Evolutionary conservation across 2,888 invertebrate genomes (phyloP).

Genomic region (Temnothorax rugatulus): DNA sequence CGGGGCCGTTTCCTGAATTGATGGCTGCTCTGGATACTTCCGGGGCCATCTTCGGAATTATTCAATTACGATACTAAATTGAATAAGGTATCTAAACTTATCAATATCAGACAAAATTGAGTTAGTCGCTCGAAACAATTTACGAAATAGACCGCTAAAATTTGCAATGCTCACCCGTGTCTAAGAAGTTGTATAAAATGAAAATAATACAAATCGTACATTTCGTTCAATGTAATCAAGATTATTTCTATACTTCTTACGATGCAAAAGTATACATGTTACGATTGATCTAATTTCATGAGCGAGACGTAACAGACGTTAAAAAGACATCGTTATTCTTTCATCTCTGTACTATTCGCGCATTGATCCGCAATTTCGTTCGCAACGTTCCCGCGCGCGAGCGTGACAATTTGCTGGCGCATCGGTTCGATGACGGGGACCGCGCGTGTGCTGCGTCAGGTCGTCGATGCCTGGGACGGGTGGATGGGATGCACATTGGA

Average conservation of each 20-base stretch:
- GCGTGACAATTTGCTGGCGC: slow-evolving; percentile 81
- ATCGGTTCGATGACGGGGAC: slow-evolving; percentile 72
- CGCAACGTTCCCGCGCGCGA: slow-evolving; percentile 60
- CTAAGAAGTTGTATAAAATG: background rate
- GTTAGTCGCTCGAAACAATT: background rate
- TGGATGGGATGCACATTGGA: slow-evolving; percentile 65
- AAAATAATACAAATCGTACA: background rate
- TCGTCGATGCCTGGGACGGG: slow-evolving; percentile 75
- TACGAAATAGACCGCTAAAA: background rate
- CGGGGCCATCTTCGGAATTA: slow-evolving; percentile 32
- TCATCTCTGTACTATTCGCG: slow-evolving; percentile 62
- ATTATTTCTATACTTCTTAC: background rate
- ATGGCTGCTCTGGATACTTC: slow-evolving; percentile 35
- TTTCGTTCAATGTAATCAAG: background rate
- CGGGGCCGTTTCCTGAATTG: slow-evolving; percentile 31
- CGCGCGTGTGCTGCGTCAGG: slow-evolving; percentile 82
- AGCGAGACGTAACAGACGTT: slow-evolving; percentile 28
- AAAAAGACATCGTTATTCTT: slow-evolving; percentile 52
- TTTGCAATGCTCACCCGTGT: background rate
- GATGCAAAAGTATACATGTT: background rate
- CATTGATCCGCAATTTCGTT: slow-evolving; percentile 60
- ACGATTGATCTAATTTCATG: slow-evolving; percentile 60
- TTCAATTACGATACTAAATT: slow-evolving; percentile 42
- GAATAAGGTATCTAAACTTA: slow-evolving; percentile 14
- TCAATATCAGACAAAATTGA: slow-evolving; percentile 1